phyloP scores from a whole-genome alignment of 2,888 invertebrate genomes.

The Microdon myrmicae region DNA sequence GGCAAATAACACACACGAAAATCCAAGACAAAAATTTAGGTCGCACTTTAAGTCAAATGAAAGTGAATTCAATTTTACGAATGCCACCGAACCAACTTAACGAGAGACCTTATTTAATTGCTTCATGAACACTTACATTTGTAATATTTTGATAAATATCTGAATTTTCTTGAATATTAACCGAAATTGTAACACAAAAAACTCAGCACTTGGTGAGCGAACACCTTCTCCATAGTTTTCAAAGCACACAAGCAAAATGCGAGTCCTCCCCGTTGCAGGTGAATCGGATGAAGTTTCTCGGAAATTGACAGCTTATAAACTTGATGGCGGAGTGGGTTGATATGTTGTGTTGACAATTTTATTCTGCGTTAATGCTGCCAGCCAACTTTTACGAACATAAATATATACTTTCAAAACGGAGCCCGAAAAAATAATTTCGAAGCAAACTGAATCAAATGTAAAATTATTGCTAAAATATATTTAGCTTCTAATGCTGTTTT shows the following conservation, averaged over 20 bases:
- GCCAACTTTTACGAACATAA: no score
- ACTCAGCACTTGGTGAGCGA: conserved; percentile 51
- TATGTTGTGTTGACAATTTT: no score
- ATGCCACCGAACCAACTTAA: background rate
- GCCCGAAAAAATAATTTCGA: no score
- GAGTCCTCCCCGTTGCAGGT: conserved; percentile 24
- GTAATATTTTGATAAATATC: conserved; percentile 26
- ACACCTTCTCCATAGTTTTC: conserved; percentile 49
- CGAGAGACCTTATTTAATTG: background rate
- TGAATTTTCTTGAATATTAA: conserved; percentile 31
- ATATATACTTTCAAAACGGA: no score
- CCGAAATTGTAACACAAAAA: conserved; percentile 49
- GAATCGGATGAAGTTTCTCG: conserved; percentile 46
- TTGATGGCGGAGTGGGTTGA: no score
- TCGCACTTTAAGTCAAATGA: conserved; percentile 35
- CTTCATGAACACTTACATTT: conserved; percentile 31
- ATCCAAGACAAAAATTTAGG: conserved; percentile 35
- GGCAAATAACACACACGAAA: conserved; percentile 18
- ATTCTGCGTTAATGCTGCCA: no score
- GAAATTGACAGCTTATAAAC: conserved; percentile 29
- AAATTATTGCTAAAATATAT: no score
- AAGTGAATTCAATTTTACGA: conserved; percentile 7
- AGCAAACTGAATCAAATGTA: no score
- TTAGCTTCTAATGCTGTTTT: no score
- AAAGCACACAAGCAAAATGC: conserved; percentile 34